Evolutionary conservation across 2,888 invertebrate genomes (phyloP).

Genomic region (Drosophila cyrtoloma): DNA sequence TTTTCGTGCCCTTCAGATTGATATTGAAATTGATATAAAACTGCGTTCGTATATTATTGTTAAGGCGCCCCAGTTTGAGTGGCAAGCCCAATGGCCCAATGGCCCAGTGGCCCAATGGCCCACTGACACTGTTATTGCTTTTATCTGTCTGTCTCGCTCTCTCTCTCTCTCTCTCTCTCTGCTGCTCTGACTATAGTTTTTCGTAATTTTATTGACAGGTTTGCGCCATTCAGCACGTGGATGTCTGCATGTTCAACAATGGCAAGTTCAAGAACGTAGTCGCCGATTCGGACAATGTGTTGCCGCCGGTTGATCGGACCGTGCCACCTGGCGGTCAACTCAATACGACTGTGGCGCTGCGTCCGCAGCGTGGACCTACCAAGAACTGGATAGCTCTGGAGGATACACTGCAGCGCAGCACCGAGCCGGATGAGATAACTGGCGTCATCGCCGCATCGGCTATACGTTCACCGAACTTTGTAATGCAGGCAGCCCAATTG

Average conservation of each 20-base stretch:
- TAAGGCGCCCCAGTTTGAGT: conserved; percentile 8
- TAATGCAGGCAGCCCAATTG: conserved; percentile 64
- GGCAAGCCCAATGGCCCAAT: conserved; percentile 18
- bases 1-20: conserved; percentile 27
- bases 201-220: conserved; percentile 86
- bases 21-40: conserved; percentile 22
- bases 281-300: conserved; percentile 88
- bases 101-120: conserved; percentile 13
- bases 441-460: conserved; percentile 86
- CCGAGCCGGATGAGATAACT: conserved; percentile 87
- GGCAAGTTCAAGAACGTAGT: conserved; percentile 98
- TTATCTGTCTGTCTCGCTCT: background rate
- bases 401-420: conserved; percentile 91
- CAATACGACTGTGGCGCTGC: conserved; percentile 88
- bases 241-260: conserved; percentile 97
- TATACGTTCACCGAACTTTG: conserved; percentile 85
- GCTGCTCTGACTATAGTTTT: background rate
- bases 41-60: conserved; percentile 8
- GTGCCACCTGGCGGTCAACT: conserved; percentile 89
- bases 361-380: conserved; percentile 91
- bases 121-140: conserved; percentile 4
- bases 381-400: conserved; percentile 97
- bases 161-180: background rate
- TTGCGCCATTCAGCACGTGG: conserved; percentile 94
- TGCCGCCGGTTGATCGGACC: conserved; percentile 76